Base-by-base conservation (phyloP, 2,797 vertebrate species). In the Girardinus metallicus region DNA sequence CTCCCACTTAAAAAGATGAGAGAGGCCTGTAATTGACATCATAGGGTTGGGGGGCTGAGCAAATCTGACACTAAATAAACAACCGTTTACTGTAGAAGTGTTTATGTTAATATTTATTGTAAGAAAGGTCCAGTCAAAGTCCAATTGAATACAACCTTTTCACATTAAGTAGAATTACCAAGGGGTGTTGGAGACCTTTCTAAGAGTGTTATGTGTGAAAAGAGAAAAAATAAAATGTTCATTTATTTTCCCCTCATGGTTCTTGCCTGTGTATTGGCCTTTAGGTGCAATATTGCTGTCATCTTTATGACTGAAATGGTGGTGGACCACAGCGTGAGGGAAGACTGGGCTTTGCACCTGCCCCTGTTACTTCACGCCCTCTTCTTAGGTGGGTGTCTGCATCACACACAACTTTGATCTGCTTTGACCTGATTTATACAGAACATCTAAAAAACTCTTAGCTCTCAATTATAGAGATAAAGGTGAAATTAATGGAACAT, bases 281-380 rank as follows among this genome's bases (percentile, higher is more conserved):
- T 73, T 91, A 99, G 99, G 94, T 99, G 98, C 89, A 99, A 99
- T 87, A 98, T 99, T 75, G 99, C 99, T 34, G 99, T 99, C 79
- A 99, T 99, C 90, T 99, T 99, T 87, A 99, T 99, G 98, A 98
- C 99, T 13, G 99, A 99, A 91, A 99, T 99, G 99, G 98, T 99
- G 86, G 99, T 99, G 90, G 99, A 99, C 92, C 99, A 99, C 95
- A 99, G 98, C 18, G 98, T 99, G 85, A 97, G 98, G 90, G 99
- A 99, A 91, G 99, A 99, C 83, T 99, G 99, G 99, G 98, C 99
- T 29, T 94, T 99, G 64, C 99, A 99, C 83, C 95, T 99, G 12
- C 98, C 98, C 0, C 92, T 99, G 23, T 93, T 99, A 26, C 95
- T 99, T 31, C 98, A 99, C 51, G 99, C 99, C 2, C 97, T 99